Conservation (phyloP, 2,888 invertebrate genomes). For the Latrodectus hesperus region DNA sequence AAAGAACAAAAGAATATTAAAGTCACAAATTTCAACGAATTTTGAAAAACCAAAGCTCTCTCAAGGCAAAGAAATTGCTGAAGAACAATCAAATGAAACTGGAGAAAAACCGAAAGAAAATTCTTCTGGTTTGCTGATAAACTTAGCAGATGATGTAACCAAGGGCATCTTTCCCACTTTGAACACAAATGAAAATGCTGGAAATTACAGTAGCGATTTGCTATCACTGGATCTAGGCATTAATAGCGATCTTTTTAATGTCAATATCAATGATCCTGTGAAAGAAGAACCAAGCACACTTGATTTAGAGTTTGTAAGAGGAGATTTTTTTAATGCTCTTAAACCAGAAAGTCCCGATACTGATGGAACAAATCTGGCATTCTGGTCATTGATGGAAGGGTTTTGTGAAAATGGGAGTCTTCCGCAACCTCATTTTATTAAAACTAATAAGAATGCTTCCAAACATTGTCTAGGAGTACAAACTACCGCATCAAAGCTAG, state of each 20-base stretch:
- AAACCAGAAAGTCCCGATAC: no score
- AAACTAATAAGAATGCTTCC: no score
- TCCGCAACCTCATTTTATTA: not conserved
- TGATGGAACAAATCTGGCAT: conserved; percentile 2
- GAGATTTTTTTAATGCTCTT: no score
- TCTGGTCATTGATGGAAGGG: conserved; percentile 36
- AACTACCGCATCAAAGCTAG: not conserved
- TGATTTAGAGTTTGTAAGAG: not conserved
- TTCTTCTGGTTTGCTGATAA: not conserved
- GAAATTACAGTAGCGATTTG: conserved; percentile 41
- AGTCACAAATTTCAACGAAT: no score
- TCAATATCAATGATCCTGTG: not conserved
- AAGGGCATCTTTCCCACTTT: not conserved
- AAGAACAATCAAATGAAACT: not conserved
- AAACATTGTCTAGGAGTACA: no score
- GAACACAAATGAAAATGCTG: not conserved
- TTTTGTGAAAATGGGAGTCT: not conserved
- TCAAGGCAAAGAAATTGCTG: not conserved
- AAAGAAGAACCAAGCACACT: not conserved
- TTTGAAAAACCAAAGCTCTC: no score
- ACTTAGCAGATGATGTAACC: not conserved
- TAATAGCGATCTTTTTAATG: not conserved
- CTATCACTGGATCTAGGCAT: not conserved
- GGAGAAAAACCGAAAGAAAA: not conserved
- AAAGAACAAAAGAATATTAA: no score